These are phyloP conservation scores for Iselma pallidipennis DNA, from an alignment of 2,888 invertebrate genomes.

Conservation along the genomic window DNA sequence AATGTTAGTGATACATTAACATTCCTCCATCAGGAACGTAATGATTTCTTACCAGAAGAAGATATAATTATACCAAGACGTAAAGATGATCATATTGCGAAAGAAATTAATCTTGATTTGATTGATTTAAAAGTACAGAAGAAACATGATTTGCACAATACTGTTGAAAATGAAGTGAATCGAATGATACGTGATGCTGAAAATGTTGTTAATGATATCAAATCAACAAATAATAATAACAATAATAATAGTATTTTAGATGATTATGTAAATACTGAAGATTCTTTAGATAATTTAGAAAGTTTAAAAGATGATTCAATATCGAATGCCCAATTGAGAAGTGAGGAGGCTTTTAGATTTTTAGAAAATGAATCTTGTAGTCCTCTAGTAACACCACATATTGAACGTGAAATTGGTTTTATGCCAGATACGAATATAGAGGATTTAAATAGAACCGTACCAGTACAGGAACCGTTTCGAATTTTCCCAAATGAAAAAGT, in stretches of 20 bases:
- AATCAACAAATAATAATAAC: constrained; percentile 47
- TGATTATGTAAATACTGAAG: constrained; percentile 51
- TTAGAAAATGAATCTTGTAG: constrained; percentile 52
- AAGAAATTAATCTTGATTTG: constrained; percentile 47
- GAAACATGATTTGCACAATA: constrained; percentile 27
- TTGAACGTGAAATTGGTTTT: constrained; percentile 9
- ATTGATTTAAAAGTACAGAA: constrained; percentile 42
- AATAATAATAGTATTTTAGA: constrained; percentile 46
- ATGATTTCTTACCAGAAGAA: constrained; percentile 53
- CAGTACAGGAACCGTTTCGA: not conserved
- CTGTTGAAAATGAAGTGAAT: constrained; percentile 44
- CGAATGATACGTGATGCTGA: constrained; percentile 51
- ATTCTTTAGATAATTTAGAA: constrained; percentile 50
- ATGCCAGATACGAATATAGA: not conserved
- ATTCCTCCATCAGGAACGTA: constrained; percentile 55
- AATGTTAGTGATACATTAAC: constrained; percentile 53
- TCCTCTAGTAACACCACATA: constrained; percentile 28
- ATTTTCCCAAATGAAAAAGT: not conserved
- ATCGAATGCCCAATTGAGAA: constrained; percentile 48
- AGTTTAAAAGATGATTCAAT: constrained; percentile 50
- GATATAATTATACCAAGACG: constrained; percentile 53
- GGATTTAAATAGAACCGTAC: constrained; percentile 9
- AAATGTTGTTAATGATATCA: constrained; percentile 48
- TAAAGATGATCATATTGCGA: constrained; percentile 53
- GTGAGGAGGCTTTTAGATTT: constrained; percentile 54